Percentiles rank a stretch among this genome's conserved stretches.
Conservation (phyloP, 2,888 invertebrate genomes). For the Halocaridina rubra region DNA sequence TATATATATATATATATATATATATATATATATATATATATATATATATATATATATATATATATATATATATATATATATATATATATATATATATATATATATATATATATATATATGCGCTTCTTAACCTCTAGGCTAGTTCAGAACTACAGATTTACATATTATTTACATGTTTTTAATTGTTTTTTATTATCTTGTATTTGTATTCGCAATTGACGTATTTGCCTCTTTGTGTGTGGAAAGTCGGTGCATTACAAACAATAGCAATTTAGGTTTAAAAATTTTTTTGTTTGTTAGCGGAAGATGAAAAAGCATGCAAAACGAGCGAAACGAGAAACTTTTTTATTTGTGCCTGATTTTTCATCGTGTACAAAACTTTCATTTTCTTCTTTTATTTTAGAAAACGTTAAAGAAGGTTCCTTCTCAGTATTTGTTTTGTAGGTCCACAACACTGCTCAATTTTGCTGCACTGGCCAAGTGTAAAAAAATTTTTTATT, state of each 20-base stretch:
- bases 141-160: too few relatives aligned
- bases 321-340: too few relatives aligned
- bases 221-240: constrained; percentile 3
- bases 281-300: neutral
- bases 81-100: neutral
- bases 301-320: constrained; percentile 16
- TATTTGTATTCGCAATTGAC: constrained; percentile 13
- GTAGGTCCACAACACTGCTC: constrained; percentile 54
- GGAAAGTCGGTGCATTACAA: too few relatives aligned
- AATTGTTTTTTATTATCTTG: too few relatives aligned
- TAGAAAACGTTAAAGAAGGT: constrained; percentile 13
- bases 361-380: neutral
- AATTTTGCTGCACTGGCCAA: constrained; percentile 56
- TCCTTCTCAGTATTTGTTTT: constrained; percentile 32
- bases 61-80: neutral
- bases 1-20: neutral
- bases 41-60: neutral
- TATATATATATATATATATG: neutral
- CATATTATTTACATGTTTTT: too few relatives aligned
- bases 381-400: constrained; percentile 30
- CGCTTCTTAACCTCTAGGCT: too few relatives aligned
- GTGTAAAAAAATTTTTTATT: constrained; percentile 48
- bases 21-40: constrained; percentile 5
- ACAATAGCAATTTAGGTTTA: neutral
- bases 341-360: neutral